phyloP scores from a whole-genome alignment of 2,797 vertebrate genomes.

The Sandelia bainsii region DNA sequence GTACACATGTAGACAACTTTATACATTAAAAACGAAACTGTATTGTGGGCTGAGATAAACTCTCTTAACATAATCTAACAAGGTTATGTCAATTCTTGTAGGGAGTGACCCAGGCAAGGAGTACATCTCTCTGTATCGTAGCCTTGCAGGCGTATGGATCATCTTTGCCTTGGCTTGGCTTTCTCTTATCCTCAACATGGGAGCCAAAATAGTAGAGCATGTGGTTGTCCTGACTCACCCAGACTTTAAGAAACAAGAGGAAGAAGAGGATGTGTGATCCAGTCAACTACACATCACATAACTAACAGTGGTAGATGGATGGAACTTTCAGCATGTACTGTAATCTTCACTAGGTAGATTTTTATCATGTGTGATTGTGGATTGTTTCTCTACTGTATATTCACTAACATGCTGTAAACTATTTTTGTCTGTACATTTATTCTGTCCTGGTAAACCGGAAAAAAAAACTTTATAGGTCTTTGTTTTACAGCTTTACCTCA shows the following conservation, averaged over 20 bases:
- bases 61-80: not conserved
- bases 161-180: conserved; percentile 85
- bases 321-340: not conserved
- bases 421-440: not conserved
- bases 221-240: conserved; percentile 76
- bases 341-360: not conserved
- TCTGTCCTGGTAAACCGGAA: not conserved
- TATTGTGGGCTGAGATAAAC: not conserved
- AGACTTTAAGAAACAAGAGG: conserved; percentile 54
- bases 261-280: conserved; percentile 60
- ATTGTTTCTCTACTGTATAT: conserved; percentile 7
- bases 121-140: conserved; percentile 84
- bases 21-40: not conserved
- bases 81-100: conserved; percentile 36
- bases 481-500: conserved; percentile 50
- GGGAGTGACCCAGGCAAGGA: conserved; percentile 81
- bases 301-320: conserved; percentile 32
- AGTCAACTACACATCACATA: conserved; percentile 67
- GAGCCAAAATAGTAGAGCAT: conserved; percentile 83
- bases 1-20: not conserved
- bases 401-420: too few relatives aligned
- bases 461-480: conserved; percentile 19
- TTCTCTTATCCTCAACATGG: conserved; percentile 82
- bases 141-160: conserved; percentile 85
- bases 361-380: not conserved